phyloP scores from a whole-genome alignment of 2,113 vertebrate genomes.

The Colossoma macropomum region DNA sequence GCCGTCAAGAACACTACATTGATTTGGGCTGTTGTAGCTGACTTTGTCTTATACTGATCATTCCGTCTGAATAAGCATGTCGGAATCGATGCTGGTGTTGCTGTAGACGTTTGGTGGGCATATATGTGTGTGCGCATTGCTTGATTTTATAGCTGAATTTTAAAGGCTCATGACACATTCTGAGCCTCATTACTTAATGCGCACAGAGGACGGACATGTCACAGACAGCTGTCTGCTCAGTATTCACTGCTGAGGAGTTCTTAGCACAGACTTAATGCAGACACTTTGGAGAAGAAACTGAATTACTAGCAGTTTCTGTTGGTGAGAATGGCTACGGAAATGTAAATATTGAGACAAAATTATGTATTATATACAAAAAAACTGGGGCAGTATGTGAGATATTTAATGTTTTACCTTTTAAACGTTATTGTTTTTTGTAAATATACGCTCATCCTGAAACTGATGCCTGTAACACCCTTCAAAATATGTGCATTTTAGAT shows the following conservation, averaged over 20 bases:
- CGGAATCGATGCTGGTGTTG: neutral
- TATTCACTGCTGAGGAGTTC: neutral
- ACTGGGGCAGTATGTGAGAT: too few relatives aligned
- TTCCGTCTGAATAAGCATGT: neutral
- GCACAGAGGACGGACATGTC: neutral
- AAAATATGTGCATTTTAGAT: too few relatives aligned
- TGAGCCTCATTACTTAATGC: neutral
- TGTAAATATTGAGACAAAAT: too few relatives aligned
- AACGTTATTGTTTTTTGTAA: too few relatives aligned
- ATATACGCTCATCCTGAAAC: too few relatives aligned
- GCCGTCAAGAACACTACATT: neutral
- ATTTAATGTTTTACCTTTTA: too few relatives aligned
- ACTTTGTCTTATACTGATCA: neutral
- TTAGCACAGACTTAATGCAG: neutral
- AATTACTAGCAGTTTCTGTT: too few relatives aligned
- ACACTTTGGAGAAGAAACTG: too few relatives aligned
- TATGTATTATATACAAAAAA: too few relatives aligned
- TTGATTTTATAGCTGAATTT: neutral
- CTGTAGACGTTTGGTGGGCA: neutral
- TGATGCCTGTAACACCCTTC: too few relatives aligned
- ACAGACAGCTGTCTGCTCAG: neutral
- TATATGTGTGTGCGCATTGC: conserved; percentile 17
- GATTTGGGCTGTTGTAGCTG: neutral
- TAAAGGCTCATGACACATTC: neutral
- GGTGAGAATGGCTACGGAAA: too few relatives aligned